These are phyloP conservation scores for Priocnemis perturbator DNA, from an alignment of 2,888 invertebrate species.

Conservation along the genomic window DNA sequence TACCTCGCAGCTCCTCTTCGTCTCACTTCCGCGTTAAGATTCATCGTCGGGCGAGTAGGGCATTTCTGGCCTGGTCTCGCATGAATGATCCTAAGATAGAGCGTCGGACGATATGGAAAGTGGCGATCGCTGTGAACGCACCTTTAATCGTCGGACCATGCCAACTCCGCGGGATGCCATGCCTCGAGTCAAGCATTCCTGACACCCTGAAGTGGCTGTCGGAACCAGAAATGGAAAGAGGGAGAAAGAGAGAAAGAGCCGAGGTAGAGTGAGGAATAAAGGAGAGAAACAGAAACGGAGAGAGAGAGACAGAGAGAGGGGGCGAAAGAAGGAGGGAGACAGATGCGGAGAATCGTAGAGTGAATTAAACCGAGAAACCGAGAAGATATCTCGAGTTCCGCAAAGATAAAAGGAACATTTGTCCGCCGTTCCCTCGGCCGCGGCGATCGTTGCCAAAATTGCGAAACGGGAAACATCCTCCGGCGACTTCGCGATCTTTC, in stretches of 20 bases:
- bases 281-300: constrained; percentile 9
- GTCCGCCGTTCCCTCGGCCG: not conserved
- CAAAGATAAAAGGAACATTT: constrained; percentile 37
- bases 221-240: constrained; percentile 60
- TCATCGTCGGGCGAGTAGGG: no score
- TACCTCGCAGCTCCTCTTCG: no score
- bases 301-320: constrained; percentile 41
- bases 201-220: constrained; percentile 62
- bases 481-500: not conserved
- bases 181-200: constrained; percentile 59
- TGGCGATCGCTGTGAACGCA: constrained; percentile 47
- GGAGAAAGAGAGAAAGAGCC: constrained; percentile 30
- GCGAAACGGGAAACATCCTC: not conserved
- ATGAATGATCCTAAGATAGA: no score
- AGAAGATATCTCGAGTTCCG: constrained; percentile 51
- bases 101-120: constrained; percentile 21
- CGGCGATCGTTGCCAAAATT: not conserved
- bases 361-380: constrained; percentile 36
- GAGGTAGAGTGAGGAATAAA: not conserved
- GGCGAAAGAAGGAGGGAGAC: constrained; percentile 16
- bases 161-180: constrained; percentile 61
- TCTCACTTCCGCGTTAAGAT: no score
- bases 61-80: no score
- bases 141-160: constrained; percentile 53
- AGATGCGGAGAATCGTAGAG: constrained; percentile 29